These are phyloP conservation scores for Actinia tenebrosa DNA, from an alignment of 64 coral and sea anemone genomes.

Conservation along the genomic window DNA sequence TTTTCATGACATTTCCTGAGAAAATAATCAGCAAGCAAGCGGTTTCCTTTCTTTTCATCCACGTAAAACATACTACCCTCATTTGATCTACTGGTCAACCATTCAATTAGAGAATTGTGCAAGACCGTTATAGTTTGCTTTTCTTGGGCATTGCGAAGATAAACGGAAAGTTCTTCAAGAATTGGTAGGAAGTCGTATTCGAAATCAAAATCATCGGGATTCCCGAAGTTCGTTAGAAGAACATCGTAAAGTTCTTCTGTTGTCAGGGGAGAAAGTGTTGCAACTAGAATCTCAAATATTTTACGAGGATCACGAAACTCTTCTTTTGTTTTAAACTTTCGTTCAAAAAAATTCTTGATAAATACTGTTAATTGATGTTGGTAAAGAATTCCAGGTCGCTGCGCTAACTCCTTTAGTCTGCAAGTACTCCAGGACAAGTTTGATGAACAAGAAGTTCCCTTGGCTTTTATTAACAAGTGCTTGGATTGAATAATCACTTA, in stretches of 20 bases:
- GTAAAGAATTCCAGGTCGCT: conserved; percentile 25
- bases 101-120: conserved; percentile 65
- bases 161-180: conserved; percentile 52
- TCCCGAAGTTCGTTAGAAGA: background rate
- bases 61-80: conserved; percentile 49
- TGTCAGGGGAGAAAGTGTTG: conserved; percentile 16
- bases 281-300: conserved; percentile 51
- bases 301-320: conserved; percentile 25
- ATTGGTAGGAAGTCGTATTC: conserved; percentile 62
- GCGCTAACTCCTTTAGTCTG: background rate
- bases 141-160: conserved; percentile 33
- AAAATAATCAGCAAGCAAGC: conserved; percentile 52
- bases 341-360: conserved; percentile 67
- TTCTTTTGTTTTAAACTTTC: conserved; percentile 10
- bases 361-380: conserved; percentile 47
- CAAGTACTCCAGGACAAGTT: conserved; percentile 40
- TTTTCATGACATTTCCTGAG: conserved; percentile 1
- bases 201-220: conserved; percentile 17
- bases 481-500: conserved; percentile 3
- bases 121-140: conserved; percentile 41
- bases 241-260: conserved; percentile 30
- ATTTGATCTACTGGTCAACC: conserved; percentile 66
- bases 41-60: conserved; percentile 48
- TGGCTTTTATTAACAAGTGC: conserved; percentile 44
- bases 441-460: conserved; percentile 75